A percentile compares a stretch with the other conserved stretches of the same genome.
Conservation (phyloP, 2,113 vertebrate species). For the Dipodomys ordii region DNA sequence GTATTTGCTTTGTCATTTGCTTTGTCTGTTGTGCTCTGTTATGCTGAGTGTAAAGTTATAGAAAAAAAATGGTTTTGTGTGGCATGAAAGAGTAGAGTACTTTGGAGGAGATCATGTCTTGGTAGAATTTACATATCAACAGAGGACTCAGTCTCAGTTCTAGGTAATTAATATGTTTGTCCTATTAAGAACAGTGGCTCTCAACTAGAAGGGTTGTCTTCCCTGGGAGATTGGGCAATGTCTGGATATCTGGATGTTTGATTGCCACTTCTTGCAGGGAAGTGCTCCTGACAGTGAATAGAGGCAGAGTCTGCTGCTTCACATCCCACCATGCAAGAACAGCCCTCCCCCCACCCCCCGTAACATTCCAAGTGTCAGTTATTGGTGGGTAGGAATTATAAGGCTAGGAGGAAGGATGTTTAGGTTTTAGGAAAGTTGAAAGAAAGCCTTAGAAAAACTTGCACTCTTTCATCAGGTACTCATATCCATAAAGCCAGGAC, state of each 20-base stretch:
- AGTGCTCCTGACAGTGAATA: neutral
- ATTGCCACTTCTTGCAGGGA: neutral
- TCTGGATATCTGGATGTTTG: constrained; percentile 15
- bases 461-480: neutral
- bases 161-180: neutral
- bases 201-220: neutral
- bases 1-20: neutral
- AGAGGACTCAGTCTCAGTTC: neutral
- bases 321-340: neutral
- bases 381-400: neutral
- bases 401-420: constrained; percentile 3
- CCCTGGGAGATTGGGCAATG: neutral
- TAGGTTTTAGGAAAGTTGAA: neutral
- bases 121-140: neutral
- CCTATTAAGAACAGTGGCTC: constrained; percentile 33
- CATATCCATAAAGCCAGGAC: neutral
- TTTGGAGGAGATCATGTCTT: neutral
- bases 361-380: neutral
- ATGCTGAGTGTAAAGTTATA: neutral
- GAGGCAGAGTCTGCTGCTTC: neutral
- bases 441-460: neutral
- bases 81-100: neutral
- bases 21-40: neutral
- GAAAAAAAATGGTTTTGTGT: neutral
- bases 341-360: too few species aligned